phyloP scores from a whole-genome alignment of 1,140 invertebrate species.

The Phocides pigmalion region DNA sequence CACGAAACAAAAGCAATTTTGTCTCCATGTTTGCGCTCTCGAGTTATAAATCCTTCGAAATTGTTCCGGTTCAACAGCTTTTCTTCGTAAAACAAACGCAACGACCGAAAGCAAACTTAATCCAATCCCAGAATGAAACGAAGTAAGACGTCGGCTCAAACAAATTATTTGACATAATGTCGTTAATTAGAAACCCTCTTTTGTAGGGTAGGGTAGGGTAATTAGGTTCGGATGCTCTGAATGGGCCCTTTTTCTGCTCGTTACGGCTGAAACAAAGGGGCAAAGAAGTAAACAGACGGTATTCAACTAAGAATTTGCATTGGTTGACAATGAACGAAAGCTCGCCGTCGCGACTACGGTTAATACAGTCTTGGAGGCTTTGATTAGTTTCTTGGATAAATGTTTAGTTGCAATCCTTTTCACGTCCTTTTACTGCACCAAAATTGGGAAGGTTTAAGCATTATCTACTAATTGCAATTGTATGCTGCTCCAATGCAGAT shows the following conservation, averaged over 20 bases:
- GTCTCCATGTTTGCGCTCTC: slow-evolving; percentile 32
- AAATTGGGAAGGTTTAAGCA: no score
- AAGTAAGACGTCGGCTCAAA: slow-evolving; percentile 79
- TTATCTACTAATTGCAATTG: no score
- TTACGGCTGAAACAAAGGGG: slow-evolving; percentile 78
- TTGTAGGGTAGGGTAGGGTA: slow-evolving; percentile 73
- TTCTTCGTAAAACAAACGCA: slow-evolving; percentile 71
- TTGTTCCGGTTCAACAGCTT: slow-evolving; percentile 55
- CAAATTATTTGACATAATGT: slow-evolving; percentile 84
- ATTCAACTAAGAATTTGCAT: slow-evolving; percentile 77
- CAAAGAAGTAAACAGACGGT: slow-evolving; percentile 77
- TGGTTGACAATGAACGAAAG: slow-evolving; percentile 65
- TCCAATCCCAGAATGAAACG: slow-evolving; percentile 73
- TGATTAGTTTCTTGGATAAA: slow-evolving; percentile 5
- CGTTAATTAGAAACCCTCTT: slow-evolving; percentile 82
- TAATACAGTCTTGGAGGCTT: slow-evolving; percentile 13
- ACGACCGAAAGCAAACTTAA: slow-evolving; percentile 73
- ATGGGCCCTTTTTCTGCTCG: slow-evolving; percentile 82
- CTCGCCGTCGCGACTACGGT: slow-evolving; percentile 17
- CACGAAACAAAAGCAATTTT: slow-evolving; percentile 33
- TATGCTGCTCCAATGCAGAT: no score
- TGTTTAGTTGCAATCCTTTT: no score
- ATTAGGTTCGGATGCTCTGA: slow-evolving; percentile 81
- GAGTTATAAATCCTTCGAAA: slow-evolving; percentile 39
- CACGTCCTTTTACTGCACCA: no score